These are phyloP conservation scores for Lepisosteus osseus DNA, from an alignment of 2,113 vertebrate genomes.

Conservation along the genomic window DNA sequence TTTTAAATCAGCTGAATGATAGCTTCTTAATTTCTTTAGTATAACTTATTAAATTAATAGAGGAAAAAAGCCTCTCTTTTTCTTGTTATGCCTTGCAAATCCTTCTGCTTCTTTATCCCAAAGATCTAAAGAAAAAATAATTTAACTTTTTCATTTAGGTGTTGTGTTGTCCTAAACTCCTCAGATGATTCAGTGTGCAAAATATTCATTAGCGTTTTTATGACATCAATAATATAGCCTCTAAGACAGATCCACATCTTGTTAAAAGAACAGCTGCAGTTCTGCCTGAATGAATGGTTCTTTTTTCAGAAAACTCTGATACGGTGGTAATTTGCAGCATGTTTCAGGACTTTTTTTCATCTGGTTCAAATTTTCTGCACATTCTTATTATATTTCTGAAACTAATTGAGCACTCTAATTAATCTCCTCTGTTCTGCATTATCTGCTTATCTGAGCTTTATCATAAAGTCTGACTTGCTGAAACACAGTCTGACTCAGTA, in stretches of 20 bases:
- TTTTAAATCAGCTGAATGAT: too few relatives aligned
- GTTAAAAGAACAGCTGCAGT: neutral
- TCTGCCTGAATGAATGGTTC: too few relatives aligned
- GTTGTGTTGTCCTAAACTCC: too few relatives aligned
- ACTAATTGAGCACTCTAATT: neutral
- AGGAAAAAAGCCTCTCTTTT: too few relatives aligned
- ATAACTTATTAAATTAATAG: too few relatives aligned
- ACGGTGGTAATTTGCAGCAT: neutral
- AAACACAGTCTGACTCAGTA: neutral
- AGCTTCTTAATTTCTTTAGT: too few relatives aligned
- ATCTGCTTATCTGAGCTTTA: neutral
- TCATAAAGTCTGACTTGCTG: neutral
- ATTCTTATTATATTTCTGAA: neutral
- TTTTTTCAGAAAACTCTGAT: neutral
- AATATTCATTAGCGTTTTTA: neutral
- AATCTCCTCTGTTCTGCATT: neutral
- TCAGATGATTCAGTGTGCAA: neutral
- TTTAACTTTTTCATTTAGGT: too few relatives aligned
- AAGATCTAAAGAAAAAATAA: too few relatives aligned
- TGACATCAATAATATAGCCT: too few relatives aligned
- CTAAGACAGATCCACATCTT: neutral
- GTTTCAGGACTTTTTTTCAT: neutral
- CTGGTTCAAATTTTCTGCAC: conserved; percentile 3
- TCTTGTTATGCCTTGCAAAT: too few relatives aligned
- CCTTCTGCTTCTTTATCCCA: too few relatives aligned